These are phyloP conservation scores for Agonum fuliginosum DNA, from an alignment of 2,888 invertebrate genomes.

Conservation along the genomic window DNA sequence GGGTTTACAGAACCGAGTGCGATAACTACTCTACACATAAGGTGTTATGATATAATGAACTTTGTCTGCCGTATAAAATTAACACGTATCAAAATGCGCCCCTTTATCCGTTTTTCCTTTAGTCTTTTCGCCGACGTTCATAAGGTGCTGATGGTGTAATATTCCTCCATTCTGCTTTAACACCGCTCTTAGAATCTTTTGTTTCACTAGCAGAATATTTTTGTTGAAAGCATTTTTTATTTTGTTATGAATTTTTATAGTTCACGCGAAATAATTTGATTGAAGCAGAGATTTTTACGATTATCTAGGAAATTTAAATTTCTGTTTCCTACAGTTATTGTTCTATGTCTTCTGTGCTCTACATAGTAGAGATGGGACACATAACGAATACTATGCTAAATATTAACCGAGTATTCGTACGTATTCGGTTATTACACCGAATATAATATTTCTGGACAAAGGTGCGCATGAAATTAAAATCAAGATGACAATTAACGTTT, in stretches of 20 bases:
- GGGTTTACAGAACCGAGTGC: conserved; percentile 37
- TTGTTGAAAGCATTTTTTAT: conserved; percentile 25
- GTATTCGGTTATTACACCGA: too few relatives aligned
- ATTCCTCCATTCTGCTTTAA: conserved; percentile 14
- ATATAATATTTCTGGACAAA: too few relatives aligned
- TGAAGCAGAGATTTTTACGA: too few relatives aligned
- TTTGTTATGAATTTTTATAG: conserved; percentile 33
- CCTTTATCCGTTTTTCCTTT: conserved; percentile 33
- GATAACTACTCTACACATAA: conserved; percentile 52
- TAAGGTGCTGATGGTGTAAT: neutral
- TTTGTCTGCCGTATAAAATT: conserved; percentile 50
- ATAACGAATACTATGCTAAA: too few relatives aligned
- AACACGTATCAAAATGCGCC: conserved; percentile 41
- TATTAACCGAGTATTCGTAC: too few relatives aligned
- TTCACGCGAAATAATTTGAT: too few relatives aligned
- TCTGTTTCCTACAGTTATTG: too few relatives aligned
- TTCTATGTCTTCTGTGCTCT: too few relatives aligned
- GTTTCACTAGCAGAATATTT: neutral
- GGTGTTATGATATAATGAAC: conserved; percentile 55
- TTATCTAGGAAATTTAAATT: too few relatives aligned
- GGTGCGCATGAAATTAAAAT: too few relatives aligned
- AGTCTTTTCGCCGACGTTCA: neutral
- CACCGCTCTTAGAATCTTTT: conserved; percentile 1
- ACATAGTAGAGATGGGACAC: too few relatives aligned
- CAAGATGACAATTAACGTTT: too few relatives aligned